Percentiles rank a stretch among this genome's conserved stretches.
phyloP scores from a whole-genome alignment of 2,888 invertebrate species.

The Parelbella ahira region DNA sequence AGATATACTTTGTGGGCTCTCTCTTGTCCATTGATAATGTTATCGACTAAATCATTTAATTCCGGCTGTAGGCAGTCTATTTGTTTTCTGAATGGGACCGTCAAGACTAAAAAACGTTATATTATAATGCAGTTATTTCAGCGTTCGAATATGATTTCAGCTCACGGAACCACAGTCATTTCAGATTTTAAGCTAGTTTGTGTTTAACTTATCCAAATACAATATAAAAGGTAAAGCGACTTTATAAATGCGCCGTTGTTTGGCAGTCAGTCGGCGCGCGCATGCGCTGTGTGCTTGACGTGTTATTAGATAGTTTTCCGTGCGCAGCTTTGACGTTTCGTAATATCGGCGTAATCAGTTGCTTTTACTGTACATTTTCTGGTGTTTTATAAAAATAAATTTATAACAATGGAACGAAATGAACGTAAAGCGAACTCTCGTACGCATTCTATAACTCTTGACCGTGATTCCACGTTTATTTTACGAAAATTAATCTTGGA shows the following conservation, averaged over 20 bases:
- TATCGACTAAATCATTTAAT: too few species aligned
- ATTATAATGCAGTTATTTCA: too few species aligned
- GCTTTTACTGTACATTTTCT: slow-evolving; percentile 40
- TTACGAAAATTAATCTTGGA: slow-evolving; percentile 85
- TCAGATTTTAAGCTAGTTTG: too few species aligned
- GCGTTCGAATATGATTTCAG: too few species aligned
- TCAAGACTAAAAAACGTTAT: too few species aligned
- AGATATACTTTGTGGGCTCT: too few species aligned
- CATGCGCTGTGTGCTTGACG: slow-evolving; percentile 65
- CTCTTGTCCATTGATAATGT: too few species aligned
- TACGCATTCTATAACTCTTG: slow-evolving; percentile 67
- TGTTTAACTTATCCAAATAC: too few species aligned
- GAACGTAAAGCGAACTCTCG: slow-evolving; percentile 64
- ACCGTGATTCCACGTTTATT: slow-evolving; percentile 78
- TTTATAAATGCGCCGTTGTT: slow-evolving; percentile 30
- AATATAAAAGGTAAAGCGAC: slow-evolving; percentile 24
- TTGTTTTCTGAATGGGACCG: too few species aligned
- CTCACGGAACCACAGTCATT: too few species aligned
- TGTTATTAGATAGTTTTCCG: slow-evolving; percentile 36
- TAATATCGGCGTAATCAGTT: slow-evolving; percentile 46
- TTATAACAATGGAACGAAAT: slow-evolving; percentile 62
- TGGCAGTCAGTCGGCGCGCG: slow-evolving; percentile 60
- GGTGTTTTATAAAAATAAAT: slow-evolving; percentile 32
- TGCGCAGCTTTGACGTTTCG: slow-evolving; percentile 51
- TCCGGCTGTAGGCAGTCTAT: too few species aligned